Evolutionary conservation across 1,140 invertebrate species (phyloP), one percentile per base, ranked within the genome.

Genomic region (Battus philenor): DNA sequence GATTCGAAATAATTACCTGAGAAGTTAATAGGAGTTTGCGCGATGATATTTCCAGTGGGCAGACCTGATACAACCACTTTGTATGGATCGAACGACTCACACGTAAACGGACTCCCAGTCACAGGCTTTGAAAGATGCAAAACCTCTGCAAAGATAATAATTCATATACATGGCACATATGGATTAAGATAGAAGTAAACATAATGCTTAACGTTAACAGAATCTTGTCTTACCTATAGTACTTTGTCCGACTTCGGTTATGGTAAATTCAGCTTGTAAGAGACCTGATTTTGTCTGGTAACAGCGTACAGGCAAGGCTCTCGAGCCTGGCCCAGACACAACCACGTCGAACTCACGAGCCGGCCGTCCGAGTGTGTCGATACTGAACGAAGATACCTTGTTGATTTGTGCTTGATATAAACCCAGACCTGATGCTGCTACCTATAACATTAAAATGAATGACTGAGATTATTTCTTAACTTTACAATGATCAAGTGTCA

Each of bases 271-370:
- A 0, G 95, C 96, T 65, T 97, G 90, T 27, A 98, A 86, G 70
- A 96, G 93, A 6, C 96, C 96, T 61, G 97, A 96, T 76, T 97
- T 95, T 51, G 97, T 97, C 76, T 97, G 95, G 78, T 98, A 98
- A 80, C 97, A 98, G 41, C 78, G 88, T 1, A 98, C 96, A 0
- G 97, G 96, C 12, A 99, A 90, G 0, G 96, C 96, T 54, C 94
- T 92, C 4, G 96, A 94, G 22, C 92, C 93, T 0, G 97, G 96
- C 7, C 97, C 94, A 0, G 91, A 93, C 0, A 97, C 93, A 0
- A 97, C 92, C 0, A 97, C 95, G 74, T 97, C 96, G 65, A 98
- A 97, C 66, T 97, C 94, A 50, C 95, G 89, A 0, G 94, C 94
- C 2, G 94, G 90, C 13, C 92, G 88, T 7, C 95, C 94, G 0